Evolutionary conservation across 2,888 invertebrate genomes (phyloP), one percentile per base, ranked within the genome.

Genomic region (Metopia argyrocephala): DNA sequence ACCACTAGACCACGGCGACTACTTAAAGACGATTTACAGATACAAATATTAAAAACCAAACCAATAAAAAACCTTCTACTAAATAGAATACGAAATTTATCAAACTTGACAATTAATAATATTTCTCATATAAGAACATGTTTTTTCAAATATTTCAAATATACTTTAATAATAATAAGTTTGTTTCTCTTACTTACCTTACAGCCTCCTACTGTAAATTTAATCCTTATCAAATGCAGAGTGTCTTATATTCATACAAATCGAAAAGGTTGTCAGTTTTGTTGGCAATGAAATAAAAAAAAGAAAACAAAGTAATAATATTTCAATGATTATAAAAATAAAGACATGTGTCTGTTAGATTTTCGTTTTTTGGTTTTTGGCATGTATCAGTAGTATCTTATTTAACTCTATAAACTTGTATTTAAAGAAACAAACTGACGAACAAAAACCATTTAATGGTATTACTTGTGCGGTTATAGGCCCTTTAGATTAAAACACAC

Each of bases 401-500:
- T n/a, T 38, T 52, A 62, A 52, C 45, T 27, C 38, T 25, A 45
- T 61, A 62, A 5, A 62, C 38, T 15, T 15, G 1, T 38, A 38
- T 3, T 18, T 62, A n/a, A 28, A 23, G n/a, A 64, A 46, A 73
- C 18, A 57, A 23, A 48, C 18, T 6, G 7, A 21, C 18, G 18
- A 27, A 46, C 61, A 64, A 69, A 46, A 62, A 65, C 59, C 69
- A 71, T 82, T 82, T 74, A 78, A 83, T 79, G n/a, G n/a, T n/a
- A n/a, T n/a, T n/a, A n/a, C n/a, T n/a, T n/a, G n/a, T n/a, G n/a
- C n/a, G n/a, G n/a, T n/a, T n/a, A n/a, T n/a, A n/a, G n/a, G n/a
- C n/a, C n/a, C n/a, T n/a, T n/a, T n/a, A n/a, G 74, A 78, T 83
- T 59, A 75, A 46, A 31, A 59, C 21, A 38, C 61, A 61, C 23